Percentiles rank a stretch among this genome's conserved stretches.
These are phyloP conservation scores for Melanostigma gelatinosum DNA, from an alignment of 2,113 vertebrate species.

Conservation along the genomic window DNA sequence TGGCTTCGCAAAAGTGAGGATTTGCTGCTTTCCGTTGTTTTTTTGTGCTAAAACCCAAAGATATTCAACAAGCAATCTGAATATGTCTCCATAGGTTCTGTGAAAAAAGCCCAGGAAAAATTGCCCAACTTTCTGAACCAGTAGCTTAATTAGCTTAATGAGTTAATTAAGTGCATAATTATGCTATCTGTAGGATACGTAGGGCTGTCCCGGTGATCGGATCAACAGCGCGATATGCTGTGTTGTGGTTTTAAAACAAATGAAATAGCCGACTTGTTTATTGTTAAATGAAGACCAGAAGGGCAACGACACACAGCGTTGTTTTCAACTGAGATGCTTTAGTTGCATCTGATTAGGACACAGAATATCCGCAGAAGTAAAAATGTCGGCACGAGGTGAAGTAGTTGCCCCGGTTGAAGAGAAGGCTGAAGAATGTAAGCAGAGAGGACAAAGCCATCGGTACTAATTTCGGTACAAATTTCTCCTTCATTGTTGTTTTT, in stretches of 20 bases:
- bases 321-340: neutral
- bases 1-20: neutral
- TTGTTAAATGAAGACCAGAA: neutral
- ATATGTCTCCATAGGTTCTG: neutral
- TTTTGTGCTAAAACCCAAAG: neutral
- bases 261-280: too few species aligned
- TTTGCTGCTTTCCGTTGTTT: neutral
- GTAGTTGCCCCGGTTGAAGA: neutral
- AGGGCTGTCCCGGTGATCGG: neutral
- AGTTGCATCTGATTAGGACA: neutral
- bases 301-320: neutral
- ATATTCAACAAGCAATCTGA: neutral
- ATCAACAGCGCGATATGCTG: too few species aligned
- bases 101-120: neutral
- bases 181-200: too few species aligned
- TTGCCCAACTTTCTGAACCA: neutral
- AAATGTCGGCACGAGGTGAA: neutral
- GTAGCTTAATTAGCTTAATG: too few species aligned
- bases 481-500: too few species aligned
- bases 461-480: too few species aligned
- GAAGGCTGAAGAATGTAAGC: neutral
- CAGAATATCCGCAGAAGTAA: neutral
- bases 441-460: too few species aligned
- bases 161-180: neutral
- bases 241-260: too few species aligned